Conservation (phyloP, 1,140 invertebrate genomes). For the Penaeus japonicus region DNA sequence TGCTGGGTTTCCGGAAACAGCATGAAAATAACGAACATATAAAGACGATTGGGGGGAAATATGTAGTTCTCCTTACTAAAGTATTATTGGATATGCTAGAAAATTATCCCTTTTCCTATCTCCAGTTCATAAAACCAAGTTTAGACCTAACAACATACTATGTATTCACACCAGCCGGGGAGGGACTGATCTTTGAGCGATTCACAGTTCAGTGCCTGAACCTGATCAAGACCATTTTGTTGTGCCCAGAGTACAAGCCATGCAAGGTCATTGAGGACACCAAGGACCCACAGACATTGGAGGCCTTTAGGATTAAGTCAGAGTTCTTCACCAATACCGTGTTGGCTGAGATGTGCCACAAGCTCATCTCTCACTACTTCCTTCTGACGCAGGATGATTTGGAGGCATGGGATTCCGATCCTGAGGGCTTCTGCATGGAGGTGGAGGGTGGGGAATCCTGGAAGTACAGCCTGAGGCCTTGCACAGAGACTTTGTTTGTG, state of each 20-base stretch:
- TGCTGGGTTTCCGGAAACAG: slow-evolving; percentile 60
- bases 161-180: slow-evolving; percentile 82
- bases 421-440: slow-evolving; percentile 79
- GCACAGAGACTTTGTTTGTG: slow-evolving; percentile 85
- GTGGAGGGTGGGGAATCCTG: slow-evolving; percentile 78
- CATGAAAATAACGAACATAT: slow-evolving; percentile 65
- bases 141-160: slow-evolving; percentile 85
- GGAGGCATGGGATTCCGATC: slow-evolving; percentile 87
- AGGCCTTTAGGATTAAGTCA: slow-evolving; percentile 75
- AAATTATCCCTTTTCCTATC: slow-evolving; percentile 78
- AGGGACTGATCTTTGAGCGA: slow-evolving; percentile 79
- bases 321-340: slow-evolving; percentile 77
- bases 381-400: slow-evolving; percentile 84
- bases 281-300: slow-evolving; percentile 66
- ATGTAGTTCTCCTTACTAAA: slow-evolving; percentile 75
- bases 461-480: slow-evolving; percentile 89
- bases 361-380: slow-evolving; percentile 88
- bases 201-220: slow-evolving; percentile 91
- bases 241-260: slow-evolving; percentile 77
- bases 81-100: slow-evolving; percentile 79
- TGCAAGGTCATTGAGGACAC: slow-evolving; percentile 70
- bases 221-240: slow-evolving; percentile 83
- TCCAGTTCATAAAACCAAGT: slow-evolving; percentile 79
- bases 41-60: slow-evolving; percentile 78
- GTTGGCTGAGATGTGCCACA: slow-evolving; percentile 80